Base-by-base conservation (phyloP, 35 echinoderm and acorn worm genomes). In the Chiridota heheva region DNA sequence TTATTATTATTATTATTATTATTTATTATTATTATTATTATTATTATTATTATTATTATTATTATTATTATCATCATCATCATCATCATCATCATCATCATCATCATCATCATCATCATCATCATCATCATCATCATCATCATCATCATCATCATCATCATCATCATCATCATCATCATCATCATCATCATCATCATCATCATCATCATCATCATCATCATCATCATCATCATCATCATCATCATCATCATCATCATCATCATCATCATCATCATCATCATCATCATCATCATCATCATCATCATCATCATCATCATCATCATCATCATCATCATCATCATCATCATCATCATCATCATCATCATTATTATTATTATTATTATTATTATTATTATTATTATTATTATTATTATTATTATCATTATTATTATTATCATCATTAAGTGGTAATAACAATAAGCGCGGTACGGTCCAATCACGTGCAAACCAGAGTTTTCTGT, bases 181-280 rank as follows among this genome's bases (percentile, higher is more conserved):
- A 70, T 40, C 40, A 43, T 43, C 40, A 37, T 70, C 40, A 70
- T 37, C 24, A 70, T 43, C 40, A 70, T 43, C 12, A 70, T 70
- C 40, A 70, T 43, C 40, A 70, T 43, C 24, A 43, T 43, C 40
- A 70, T 43, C 10, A 70, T 43, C 7, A 70, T 70, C 24, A 42
- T 70, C 40, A 42, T 36, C 4, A 36, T 70, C 4, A 70, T 70
- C 40, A 70, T 43, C 2, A 70, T 70, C 40, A 70, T 70, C 24
- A 43, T 43, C 40, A 70, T 71, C 41, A 71, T 71, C 18, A 71
- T 71, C 41, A 71, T 42, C 41, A 42, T 71, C 41, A 71, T 71
- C 41, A 71, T 71, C 41, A 71, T 71, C 41, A 71, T 63, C 60
- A 63, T 63, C 60, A 63, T 63, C 60, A 63, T 63, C 26, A 63